Evolutionary conservation across 37 sponge, comb jelly and placozoan genomes (phyloP), one percentile per base, ranked within the genome.

Genomic region (Dysidea cf. avara): DNA sequence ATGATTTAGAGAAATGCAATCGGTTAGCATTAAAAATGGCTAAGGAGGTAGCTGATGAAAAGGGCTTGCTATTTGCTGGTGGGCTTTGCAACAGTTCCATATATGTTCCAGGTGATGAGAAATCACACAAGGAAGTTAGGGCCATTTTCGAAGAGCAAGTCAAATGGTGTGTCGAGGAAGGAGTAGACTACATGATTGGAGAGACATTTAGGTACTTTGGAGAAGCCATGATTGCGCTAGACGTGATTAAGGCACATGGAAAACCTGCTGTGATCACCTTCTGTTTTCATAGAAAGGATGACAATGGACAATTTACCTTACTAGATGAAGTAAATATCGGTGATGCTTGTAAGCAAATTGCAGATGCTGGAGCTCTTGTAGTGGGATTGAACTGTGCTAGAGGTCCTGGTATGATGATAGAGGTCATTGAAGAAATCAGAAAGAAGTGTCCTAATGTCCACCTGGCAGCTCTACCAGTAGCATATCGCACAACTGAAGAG

Each of bases 91-190:
- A 67, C 29, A 79, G 75, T 5, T 73, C 78, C n/a, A 70, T 84
- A 2, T 84, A 71, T 64, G 31, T 26, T 3, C 30, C 21, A 2
- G 76, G 54, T 4, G 59, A 72, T 17, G 36, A 59, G 47, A 66
- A 77, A 39, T 18, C 28, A 11, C 66, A 52, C 26, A 65, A 13
- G 0, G 26, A n/a, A 31, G 76, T 83, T n/a, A 66, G 75, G 21
- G 61, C 75, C 24, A 82, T 82, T 74, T 82, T 74, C 31, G 62
- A 50, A 1, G 75, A 82, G 68, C 72, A 81, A 40, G 83, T 83
- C 62, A 64, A 63, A 30, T 82, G 83, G 87, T 62, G 71, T 34
- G 73, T 78, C 28, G 82, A 77, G 37, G 78, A 87, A 72, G 82
- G 88, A 61, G 83, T 58, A 26, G 82, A 71, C 66, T 81, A 77